Evolutionary conservation across 2,797 vertebrate genomes (phyloP), one percentile per base, ranked within the genome.

Genomic region (Premnoplex brunnescens): DNA sequence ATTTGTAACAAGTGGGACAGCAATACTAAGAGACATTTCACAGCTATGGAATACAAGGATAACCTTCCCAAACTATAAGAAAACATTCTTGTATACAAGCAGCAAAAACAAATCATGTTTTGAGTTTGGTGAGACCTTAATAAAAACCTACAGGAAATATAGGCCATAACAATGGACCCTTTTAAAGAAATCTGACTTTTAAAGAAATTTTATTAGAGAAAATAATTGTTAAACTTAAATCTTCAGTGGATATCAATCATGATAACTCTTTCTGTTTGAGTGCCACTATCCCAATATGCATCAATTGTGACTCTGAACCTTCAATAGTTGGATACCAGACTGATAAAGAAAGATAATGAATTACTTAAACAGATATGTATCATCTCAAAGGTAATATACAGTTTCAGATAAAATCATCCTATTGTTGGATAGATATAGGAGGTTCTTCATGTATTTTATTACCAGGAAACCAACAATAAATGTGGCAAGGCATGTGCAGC

Each of bases 1-100:
- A 72, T 87, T 56, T 85, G 15, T 86, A 73, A 84, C 23, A 88
- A 91, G 34, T 6, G 52, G 28, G 39, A 77, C 51, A 67, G 28
- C 15, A 43, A 59, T n/a, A n/a, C 13, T 88, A 46, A 62, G 26
- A 72, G 48, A 59, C 2, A 12, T 41, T 77, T 93, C 44, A 79
- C 20, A 73, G 24, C 9, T 79, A 62, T 84, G 26, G 52, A 88
- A 75, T 36, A 75, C 9, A 48, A 43, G 24, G 13, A 64, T 14
- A 78, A 17, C 10, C 7, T 76, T 51, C 12, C 30, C 12, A 73
- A 86, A 84, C 9, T 46, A 30, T 19, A 8, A 26, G 14, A 76
- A 86, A 93, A 46, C 7, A 23, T 36, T 37, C 5, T 11, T 48
- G 4, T 24, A 44, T 30, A 62, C n/a, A 71, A 64, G 14, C 3